A percentile compares a stretch with the other conserved stretches of the same genome.
Evolutionary conservation across 1,140 invertebrate genomes (phyloP).

Genomic region (Trichomalopsis sarcophagae): DNA sequence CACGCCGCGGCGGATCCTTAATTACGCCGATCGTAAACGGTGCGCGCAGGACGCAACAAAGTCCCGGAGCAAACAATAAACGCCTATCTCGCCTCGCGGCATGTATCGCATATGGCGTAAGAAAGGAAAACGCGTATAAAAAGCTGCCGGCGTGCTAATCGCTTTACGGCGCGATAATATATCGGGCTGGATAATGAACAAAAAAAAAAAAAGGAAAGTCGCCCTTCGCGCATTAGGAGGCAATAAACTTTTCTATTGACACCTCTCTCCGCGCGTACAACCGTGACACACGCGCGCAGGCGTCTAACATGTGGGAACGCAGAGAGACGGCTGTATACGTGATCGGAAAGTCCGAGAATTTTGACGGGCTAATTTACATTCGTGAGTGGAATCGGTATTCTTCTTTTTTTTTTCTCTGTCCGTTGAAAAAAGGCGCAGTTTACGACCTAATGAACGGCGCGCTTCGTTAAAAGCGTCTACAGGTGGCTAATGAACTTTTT

Average conservation of each 20-base stretch:
- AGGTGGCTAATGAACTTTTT: background rate
- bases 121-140: background rate
- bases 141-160: conserved; percentile 21
- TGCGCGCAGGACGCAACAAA: background rate
- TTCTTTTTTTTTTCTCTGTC: background rate
- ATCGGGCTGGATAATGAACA: too few species aligned
- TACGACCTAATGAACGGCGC: background rate
- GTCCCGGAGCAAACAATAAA: background rate
- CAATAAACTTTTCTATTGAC: conserved; percentile 38
- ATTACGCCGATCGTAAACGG: background rate
- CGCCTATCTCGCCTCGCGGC: background rate
- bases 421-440: background rate
- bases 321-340: too few species aligned
- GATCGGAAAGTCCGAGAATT: background rate
- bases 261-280: background rate
- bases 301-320: background rate
- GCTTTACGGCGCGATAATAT: conserved; percentile 11
- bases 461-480: too few species aligned
- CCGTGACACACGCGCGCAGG: background rate
- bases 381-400: background rate
- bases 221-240: background rate
- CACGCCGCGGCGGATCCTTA: background rate
- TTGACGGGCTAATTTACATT: conserved; percentile 31
- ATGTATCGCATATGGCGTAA: background rate
- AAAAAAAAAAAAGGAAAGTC: conserved; percentile 11